Percentiles rank a stretch among this genome's conserved stretches.
These are phyloP conservation scores for Stegophylla sp. DNA, from an alignment of 2,888 invertebrate species.

Conservation along the genomic window DNA sequence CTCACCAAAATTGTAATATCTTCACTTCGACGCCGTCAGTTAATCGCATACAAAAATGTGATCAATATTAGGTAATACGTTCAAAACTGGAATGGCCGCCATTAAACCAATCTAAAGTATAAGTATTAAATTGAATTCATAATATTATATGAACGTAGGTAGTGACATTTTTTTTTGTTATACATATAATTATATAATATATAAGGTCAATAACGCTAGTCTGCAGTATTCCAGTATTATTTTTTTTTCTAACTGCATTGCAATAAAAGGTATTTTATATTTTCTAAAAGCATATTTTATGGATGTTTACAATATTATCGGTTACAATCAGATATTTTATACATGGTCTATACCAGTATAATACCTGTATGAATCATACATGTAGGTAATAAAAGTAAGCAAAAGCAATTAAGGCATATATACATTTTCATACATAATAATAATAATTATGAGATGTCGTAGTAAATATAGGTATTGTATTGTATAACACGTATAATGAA, in stretches of 20 bases:
- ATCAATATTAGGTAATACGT: conserved; percentile 33
- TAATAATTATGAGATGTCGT: too few relatives aligned
- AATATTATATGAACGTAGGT: conserved; percentile 16
- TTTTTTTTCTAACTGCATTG: conserved; percentile 20
- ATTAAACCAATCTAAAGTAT: conserved; percentile 7
- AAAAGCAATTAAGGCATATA: too few relatives aligned
- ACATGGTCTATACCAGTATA: too few relatives aligned
- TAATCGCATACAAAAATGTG: background rate
- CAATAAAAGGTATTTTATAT: conserved; percentile 25
- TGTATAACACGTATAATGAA: background rate
- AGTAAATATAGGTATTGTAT: background rate
- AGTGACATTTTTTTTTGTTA: conserved; percentile 41
- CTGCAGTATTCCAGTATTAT: background rate
- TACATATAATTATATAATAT: conserved; percentile 14
- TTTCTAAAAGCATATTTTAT: conserved; percentile 1
- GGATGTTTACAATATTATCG: too few relatives aligned
- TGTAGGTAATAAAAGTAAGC: too few relatives aligned
- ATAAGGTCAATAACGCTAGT: conserved; percentile 28
- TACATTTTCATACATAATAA: too few relatives aligned
- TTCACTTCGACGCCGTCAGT: background rate
- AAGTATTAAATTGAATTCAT: conserved; percentile 12
- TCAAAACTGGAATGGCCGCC: conserved; percentile 38
- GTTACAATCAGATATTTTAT: too few relatives aligned
- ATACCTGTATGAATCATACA: too few relatives aligned
- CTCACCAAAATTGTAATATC: background rate